Conservation (phyloP, 2,888 invertebrate species). For the Blastobasis adustella region DNA sequence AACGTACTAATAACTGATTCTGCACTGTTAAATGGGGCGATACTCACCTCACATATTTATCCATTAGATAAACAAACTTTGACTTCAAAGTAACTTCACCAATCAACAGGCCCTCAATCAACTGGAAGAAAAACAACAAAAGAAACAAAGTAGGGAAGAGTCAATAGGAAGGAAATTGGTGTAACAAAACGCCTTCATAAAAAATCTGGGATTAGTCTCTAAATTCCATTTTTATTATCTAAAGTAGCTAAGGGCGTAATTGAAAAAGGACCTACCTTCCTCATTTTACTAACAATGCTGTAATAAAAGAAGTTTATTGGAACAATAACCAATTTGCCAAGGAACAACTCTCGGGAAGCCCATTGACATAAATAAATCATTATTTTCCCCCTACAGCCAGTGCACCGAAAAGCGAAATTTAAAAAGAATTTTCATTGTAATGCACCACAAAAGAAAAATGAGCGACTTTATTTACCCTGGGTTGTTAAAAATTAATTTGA, state of each 20-base stretch:
- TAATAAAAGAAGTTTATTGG: constrained; percentile 68
- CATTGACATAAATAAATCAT: constrained; percentile 75
- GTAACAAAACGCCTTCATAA: constrained; percentile 32
- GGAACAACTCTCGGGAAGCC: constrained; percentile 53
- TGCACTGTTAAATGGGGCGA: too few relatives aligned
- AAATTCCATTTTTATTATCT: constrained; percentile 53
- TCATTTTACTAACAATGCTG: constrained; percentile 65
- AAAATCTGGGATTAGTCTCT: constrained; percentile 47
- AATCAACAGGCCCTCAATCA: too few relatives aligned
- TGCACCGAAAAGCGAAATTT: constrained; percentile 31
- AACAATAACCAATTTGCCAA: constrained; percentile 71
- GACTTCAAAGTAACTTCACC: too few relatives aligned
- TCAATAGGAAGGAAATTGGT: neutral
- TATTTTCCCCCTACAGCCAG: constrained; percentile 37
- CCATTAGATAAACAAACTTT: too few relatives aligned
- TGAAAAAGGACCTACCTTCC: constrained; percentile 52
- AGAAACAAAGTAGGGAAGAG: too few relatives aligned
- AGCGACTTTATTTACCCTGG: constrained; percentile 48
- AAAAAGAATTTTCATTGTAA: constrained; percentile 67
- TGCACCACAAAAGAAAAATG: constrained; percentile 67
- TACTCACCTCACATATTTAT: too few relatives aligned
- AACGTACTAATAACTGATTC: too few relatives aligned
- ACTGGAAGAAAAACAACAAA: too few relatives aligned
- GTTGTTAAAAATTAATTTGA: constrained; percentile 73
- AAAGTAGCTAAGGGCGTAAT: constrained; percentile 35